Evolutionary conservation across 2,797 vertebrate genomes (phyloP).

Genomic region (Limnodromus scolopaceus): DNA sequence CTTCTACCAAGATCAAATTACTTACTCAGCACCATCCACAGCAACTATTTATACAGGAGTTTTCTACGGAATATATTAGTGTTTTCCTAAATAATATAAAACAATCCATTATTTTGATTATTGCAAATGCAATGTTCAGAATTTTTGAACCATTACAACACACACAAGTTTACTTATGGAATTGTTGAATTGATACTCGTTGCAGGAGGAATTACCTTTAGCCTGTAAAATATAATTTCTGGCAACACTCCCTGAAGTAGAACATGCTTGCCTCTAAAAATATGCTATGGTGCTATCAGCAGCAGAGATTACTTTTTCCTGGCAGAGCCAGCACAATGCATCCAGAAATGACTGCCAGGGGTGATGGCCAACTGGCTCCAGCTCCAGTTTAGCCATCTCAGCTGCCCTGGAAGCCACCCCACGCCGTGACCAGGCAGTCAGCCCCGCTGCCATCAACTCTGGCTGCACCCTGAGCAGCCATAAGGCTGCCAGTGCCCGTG

Average conservation of each 20-base stretch:
- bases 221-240: background rate
- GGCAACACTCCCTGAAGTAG: background rate
- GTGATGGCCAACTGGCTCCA: background rate
- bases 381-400: background rate
- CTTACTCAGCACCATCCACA: background rate
- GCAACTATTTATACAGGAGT: background rate
- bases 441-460: background rate
- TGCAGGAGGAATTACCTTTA: background rate
- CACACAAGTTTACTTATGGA: background rate
- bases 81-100: background rate
- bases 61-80: rapidly evolving
- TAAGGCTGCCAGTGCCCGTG: background rate
- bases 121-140: background rate
- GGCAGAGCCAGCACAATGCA: background rate
- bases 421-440: rapidly evolving
- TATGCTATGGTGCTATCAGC: background rate
- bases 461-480: rapidly evolving
- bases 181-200: background rate
- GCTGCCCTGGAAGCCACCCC: background rate
- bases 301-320: background rate
- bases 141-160: background rate
- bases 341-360: background rate
- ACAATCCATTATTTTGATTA: background rate
- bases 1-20: background rate
- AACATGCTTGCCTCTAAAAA: slow-evolving; percentile 27